A percentile compares a stretch with the other conserved stretches of the same genome.
Evolutionary conservation across 2,888 invertebrate genomes (phyloP).

Genomic region (Leucophenga maculata): DNA sequence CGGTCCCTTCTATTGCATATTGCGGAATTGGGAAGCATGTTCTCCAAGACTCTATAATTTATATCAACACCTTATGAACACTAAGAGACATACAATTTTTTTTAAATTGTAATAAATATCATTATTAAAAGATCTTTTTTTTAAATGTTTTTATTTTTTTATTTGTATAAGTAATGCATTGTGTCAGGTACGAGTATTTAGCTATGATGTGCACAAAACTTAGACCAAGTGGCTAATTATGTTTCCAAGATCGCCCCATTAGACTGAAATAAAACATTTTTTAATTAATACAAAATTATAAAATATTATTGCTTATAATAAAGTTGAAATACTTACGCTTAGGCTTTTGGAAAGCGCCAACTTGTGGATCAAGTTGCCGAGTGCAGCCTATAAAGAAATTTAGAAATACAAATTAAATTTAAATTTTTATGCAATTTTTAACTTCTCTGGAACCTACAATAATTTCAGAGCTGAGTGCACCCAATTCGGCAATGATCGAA

Average conservation of each 20-base stretch:
- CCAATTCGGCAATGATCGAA: constrained; percentile 8
- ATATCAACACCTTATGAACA: too few species aligned
- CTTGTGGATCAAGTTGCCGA: neutral
- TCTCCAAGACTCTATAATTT: too few species aligned
- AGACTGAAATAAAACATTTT: neutral
- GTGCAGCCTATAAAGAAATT: neutral
- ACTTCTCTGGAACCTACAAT: neutral
- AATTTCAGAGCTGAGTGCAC: neutral
- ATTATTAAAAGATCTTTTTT: too few species aligned
- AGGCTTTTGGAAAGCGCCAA: neutral
- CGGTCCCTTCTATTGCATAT: too few species aligned
- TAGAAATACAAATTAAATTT: too few species aligned
- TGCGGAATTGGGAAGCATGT: too few species aligned
- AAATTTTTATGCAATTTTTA: neutral
- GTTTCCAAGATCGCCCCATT: constrained; percentile 25
- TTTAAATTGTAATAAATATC: too few species aligned
- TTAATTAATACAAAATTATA: neutral
- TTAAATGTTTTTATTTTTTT: neutral
- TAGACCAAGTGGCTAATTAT: constrained; percentile 1
- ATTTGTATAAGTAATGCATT: too few species aligned
- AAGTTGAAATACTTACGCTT: constrained; percentile 10
- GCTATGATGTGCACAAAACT: neutral
- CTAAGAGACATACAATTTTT: too few species aligned
- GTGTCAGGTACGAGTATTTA: too few species aligned
- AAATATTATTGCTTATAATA: neutral